These are phyloP conservation scores for Engystomops pustulosus DNA, from an alignment of 2,113 vertebrate genomes.

Conservation along the genomic window DNA sequence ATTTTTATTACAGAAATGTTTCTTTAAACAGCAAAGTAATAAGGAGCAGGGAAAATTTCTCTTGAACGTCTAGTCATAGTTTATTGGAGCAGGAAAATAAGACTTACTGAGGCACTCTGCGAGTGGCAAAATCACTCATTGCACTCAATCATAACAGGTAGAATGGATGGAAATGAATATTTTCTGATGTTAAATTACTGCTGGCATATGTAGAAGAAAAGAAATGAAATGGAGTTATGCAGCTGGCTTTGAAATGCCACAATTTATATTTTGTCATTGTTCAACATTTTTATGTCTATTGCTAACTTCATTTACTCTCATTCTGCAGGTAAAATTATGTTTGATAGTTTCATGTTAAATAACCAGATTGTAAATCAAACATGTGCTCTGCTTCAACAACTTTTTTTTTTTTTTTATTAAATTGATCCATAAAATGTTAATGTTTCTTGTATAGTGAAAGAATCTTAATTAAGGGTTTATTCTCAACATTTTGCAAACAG, in stretches of 20 bases:
- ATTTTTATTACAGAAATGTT: constrained; percentile 71
- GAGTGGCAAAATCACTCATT: constrained; percentile 74
- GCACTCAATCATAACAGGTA: constrained; percentile 69
- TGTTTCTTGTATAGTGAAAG: constrained; percentile 49
- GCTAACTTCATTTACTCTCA: constrained; percentile 57
- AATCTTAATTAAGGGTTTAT: constrained; percentile 59
- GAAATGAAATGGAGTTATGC: constrained; percentile 63
- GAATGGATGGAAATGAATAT: constrained; percentile 68
- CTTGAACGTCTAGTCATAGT: constrained; percentile 70
- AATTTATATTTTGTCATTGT: constrained; percentile 52
- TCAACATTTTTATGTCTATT: constrained; percentile 56
- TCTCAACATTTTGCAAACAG: constrained; percentile 56
- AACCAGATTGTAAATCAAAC: constrained; percentile 53
- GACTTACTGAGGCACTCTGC: constrained; percentile 65
- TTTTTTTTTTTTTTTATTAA: constrained; percentile 47
- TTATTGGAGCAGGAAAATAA: constrained; percentile 78
- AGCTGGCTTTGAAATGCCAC: constrained; percentile 62
- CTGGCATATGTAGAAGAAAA: constrained; percentile 66
- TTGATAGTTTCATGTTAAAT: constrained; percentile 55
- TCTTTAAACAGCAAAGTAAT: constrained; percentile 70
- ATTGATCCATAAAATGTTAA: constrained; percentile 54
- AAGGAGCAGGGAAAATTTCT: constrained; percentile 76
- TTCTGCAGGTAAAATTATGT: constrained; percentile 54
- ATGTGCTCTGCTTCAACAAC: constrained; percentile 33
- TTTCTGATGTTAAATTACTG: constrained; percentile 71